These are phyloP conservation scores for Australoheros facetus DNA, from an alignment of 2,797 vertebrate species.

Conservation along the genomic window DNA sequence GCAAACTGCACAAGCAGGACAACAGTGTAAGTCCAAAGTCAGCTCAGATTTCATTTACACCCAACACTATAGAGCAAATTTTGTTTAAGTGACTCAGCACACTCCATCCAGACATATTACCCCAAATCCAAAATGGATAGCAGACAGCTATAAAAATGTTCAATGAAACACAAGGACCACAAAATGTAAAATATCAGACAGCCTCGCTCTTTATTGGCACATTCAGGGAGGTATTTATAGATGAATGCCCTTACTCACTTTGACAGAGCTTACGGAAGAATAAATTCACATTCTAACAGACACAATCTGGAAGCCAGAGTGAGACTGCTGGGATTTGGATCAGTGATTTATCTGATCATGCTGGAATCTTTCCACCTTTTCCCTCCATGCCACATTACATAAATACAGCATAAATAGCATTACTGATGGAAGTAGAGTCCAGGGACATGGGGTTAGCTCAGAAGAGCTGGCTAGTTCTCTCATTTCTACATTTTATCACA, in stretches of 20 bases:
- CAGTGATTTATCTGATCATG: background rate
- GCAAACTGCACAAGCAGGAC: background rate
- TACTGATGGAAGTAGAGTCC: background rate
- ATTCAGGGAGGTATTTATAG: background rate
- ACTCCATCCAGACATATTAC: background rate
- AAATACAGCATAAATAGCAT: background rate
- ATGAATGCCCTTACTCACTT: background rate
- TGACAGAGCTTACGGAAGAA: background rate
- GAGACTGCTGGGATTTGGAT: background rate
- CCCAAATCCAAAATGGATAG: background rate
- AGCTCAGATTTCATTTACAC: background rate
- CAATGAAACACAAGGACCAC: background rate
- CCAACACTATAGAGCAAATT: background rate
- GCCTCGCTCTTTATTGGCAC: constrained; percentile 10
- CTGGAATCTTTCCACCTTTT: background rate
- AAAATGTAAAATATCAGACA: background rate
- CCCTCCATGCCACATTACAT: background rate
- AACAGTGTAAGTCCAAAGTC: background rate
- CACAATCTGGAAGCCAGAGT: background rate
- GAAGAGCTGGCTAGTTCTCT: background rate
- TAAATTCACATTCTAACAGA: background rate
- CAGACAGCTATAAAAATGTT: background rate
- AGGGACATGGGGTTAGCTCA: background rate
- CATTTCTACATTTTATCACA: background rate
- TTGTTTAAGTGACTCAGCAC: background rate